Conservation (phyloP, 92 coral and sea anemone genomes). For the Plumapathes pennacea region DNA sequence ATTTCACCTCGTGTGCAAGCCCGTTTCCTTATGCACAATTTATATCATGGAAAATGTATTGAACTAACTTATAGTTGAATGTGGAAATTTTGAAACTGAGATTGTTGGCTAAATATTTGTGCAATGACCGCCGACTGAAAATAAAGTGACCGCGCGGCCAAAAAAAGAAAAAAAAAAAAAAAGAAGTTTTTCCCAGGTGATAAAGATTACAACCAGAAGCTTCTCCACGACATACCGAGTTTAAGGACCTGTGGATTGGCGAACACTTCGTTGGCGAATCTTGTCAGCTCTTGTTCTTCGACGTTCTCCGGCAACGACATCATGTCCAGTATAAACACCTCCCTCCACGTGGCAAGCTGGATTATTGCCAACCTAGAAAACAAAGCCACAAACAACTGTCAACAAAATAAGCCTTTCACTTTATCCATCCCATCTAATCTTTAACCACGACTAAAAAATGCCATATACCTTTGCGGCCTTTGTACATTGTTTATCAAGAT, state of each 20-base stretch:
- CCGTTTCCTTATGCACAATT: too few species aligned
- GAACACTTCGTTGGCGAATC: conserved; percentile 72
- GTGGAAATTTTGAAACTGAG: too few species aligned
- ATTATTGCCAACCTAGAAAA: conserved; percentile 77
- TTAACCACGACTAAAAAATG: too few species aligned
- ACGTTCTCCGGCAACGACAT: conserved; percentile 66
- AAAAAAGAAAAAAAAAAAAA: not conserved
- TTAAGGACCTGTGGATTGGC: conserved; percentile 80
- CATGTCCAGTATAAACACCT: conserved; percentile 84
- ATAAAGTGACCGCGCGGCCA: not conserved
- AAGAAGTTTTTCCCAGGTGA: not conserved
- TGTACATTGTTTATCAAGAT: too few species aligned
- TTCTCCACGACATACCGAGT: conserved; percentile 63
- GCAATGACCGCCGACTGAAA: not conserved
- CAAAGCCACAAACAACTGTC: not conserved
- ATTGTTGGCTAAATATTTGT: not conserved
- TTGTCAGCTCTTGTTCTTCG: conserved; percentile 43
- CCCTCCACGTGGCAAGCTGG: conserved; percentile 77
- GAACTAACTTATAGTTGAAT: too few species aligned
- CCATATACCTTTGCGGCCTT: too few species aligned
- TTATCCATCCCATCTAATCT: too few species aligned
- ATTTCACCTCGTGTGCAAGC: too few species aligned
- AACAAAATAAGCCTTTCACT: not conserved
- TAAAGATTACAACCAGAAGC: not conserved
- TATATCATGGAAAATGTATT: too few species aligned